phyloP scores from a whole-genome alignment of 2,113 vertebrate genomes.

The Formicarius rufipectus region DNA sequence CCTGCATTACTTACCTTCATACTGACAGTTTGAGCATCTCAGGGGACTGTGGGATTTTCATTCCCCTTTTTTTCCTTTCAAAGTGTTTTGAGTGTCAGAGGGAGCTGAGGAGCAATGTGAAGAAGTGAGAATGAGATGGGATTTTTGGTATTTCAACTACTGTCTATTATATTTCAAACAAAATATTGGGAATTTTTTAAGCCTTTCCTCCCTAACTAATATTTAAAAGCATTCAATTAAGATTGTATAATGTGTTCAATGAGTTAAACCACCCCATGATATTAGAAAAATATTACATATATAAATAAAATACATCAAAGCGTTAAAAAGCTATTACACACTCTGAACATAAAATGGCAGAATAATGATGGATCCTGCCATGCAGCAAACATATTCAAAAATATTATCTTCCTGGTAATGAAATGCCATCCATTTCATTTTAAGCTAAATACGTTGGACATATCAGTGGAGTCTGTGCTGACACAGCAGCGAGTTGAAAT shows the following conservation, averaged over 20 bases:
- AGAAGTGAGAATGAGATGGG: conserved; percentile 40
- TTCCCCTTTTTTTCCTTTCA: conserved; percentile 53
- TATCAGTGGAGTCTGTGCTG: conserved; percentile 88
- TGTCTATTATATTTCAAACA: conserved; percentile 63
- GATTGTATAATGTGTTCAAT: conserved; percentile 74
- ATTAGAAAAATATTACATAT: conserved; percentile 82
- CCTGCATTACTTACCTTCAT: conserved; percentile 69
- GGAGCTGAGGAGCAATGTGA: conserved; percentile 26
- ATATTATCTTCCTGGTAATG: conserved; percentile 89
- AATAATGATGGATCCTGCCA: conserved; percentile 83
- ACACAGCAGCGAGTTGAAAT: conserved; percentile 88
- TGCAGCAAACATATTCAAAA: conserved; percentile 90
- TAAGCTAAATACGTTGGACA: conserved; percentile 88
- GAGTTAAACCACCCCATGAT: conserved; percentile 73
- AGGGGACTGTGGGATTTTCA: conserved; percentile 63
- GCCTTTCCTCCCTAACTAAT: conserved; percentile 64
- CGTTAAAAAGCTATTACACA: conserved; percentile 86
- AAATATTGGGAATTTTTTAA: conserved; percentile 72
- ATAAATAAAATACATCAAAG: conserved; percentile 85
- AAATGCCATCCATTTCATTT: conserved; percentile 89
- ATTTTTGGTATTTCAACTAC: conserved; percentile 42
- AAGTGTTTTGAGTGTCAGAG: conserved; percentile 67
- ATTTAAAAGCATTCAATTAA: conserved; percentile 80
- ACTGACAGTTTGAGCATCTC: conserved; percentile 74
- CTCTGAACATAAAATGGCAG: conserved; percentile 82